Evolutionary conservation across 2,113 vertebrate species (phyloP).

Genomic region (Galemys pyrenaicus): DNA sequence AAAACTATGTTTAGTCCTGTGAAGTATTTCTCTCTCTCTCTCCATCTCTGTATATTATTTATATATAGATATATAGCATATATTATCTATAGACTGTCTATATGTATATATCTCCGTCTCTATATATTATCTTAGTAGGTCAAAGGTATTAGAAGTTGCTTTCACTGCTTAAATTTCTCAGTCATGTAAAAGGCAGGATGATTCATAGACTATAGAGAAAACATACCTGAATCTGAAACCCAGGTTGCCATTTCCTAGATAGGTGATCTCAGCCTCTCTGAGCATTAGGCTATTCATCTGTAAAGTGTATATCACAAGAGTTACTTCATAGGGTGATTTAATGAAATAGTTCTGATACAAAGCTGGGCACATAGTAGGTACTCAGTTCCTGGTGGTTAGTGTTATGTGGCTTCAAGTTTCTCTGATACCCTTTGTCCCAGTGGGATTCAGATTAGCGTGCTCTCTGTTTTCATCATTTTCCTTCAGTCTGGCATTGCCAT

Average conservation of each 20-base stretch:
- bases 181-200: neutral
- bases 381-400: neutral
- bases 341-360: neutral
- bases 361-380: neutral
- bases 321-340: neutral
- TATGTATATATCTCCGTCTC: too few relatives aligned
- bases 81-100: too few relatives aligned
- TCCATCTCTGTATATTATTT: too few relatives aligned
- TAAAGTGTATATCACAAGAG: neutral
- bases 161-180: neutral
- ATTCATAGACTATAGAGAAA: neutral
- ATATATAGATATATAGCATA: too few relatives aligned
- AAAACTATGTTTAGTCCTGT: neutral
- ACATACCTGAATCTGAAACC: neutral
- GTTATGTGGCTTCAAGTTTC: neutral
- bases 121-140: neutral
- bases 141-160: neutral
- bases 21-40: neutral
- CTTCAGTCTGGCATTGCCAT: neutral
- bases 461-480: neutral
- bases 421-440: neutral
- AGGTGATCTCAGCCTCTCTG: neutral
- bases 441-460: neutral
- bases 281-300: neutral
- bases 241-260: neutral